Conservation (phyloP, 1,140 invertebrate species). For the Theocolax elegans region DNA sequence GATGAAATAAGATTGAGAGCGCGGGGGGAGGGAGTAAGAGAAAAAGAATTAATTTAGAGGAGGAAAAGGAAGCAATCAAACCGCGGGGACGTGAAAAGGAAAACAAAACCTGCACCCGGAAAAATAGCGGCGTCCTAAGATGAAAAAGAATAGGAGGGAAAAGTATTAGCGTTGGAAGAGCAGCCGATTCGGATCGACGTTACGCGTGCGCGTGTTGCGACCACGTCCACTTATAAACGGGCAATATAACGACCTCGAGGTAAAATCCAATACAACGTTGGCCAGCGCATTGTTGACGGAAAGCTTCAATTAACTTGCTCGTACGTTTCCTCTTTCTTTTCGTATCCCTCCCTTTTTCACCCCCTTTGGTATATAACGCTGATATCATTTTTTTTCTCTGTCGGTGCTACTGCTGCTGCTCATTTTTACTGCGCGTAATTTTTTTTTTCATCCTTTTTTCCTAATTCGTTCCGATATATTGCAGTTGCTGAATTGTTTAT, state of each 20-base stretch:
- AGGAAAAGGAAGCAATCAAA: no score
- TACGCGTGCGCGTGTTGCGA: not conserved
- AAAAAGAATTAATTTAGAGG: not conserved
- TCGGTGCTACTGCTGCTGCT: no score
- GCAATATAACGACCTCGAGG: not conserved
- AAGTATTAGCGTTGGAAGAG: not conserved
- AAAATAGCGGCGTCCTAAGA: not conserved
- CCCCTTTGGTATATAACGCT: not conserved
- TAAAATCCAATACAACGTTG: slow-evolving; percentile 18
- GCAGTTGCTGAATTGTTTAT: no score
- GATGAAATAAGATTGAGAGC: no score
- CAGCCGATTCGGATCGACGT: slow-evolving; percentile 5
- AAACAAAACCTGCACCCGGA: not conserved
- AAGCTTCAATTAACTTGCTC: slow-evolving; percentile 16
- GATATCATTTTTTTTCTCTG: not conserved
- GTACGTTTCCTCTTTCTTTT: not conserved
- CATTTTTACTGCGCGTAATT: no score
- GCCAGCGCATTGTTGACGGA: slow-evolving; percentile 16
- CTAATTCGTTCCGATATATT: not conserved
- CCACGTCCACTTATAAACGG: not conserved
- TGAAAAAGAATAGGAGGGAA: not conserved
- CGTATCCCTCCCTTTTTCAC: not conserved
- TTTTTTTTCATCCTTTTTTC: not conserved
- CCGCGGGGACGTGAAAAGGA: not conserved
- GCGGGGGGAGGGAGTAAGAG: no score